Evolutionary conservation across 2,888 invertebrate genomes (phyloP).

Genomic region (Tenthredo livida): DNA sequence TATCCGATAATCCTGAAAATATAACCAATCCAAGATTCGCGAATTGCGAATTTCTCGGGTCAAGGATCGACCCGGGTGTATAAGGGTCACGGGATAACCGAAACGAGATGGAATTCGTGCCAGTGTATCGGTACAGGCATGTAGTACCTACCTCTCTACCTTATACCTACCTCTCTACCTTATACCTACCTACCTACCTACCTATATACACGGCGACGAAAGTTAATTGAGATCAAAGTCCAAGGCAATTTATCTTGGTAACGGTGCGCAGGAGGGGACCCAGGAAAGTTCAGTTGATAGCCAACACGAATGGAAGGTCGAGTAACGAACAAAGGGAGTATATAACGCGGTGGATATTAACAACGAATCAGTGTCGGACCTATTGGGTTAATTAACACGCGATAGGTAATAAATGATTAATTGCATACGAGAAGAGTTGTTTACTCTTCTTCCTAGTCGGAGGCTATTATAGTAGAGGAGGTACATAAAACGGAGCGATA

Average conservation of each 20-base stretch:
- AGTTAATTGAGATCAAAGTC: conserved; percentile 50
- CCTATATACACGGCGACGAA: conserved; percentile 28
- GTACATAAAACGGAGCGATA: neutral
- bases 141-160: neutral
- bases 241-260: conserved; percentile 46
- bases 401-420: conserved; percentile 24
- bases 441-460: neutral
- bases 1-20: neutral
- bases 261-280: neutral
- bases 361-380: conserved; percentile 10
- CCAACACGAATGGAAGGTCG: conserved; percentile 4
- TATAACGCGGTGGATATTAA: neutral
- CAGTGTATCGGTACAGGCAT: neutral
- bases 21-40: neutral
- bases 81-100: conserved; percentile 2
- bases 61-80: neutral
- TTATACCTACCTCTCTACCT: neutral
- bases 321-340: neutral
- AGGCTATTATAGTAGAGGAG: neutral
- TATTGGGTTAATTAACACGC: conserved; percentile 32
- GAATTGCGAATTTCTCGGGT: neutral
- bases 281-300: neutral
- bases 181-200: neutral
- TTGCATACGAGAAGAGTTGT: neutral
- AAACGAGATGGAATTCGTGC: conserved; percentile 9